Percentiles rank a stretch among this genome's conserved stretches.
These are phyloP conservation scores for Diaperis boleti DNA, from an alignment of 2,888 invertebrate species.

Conservation along the genomic window DNA sequence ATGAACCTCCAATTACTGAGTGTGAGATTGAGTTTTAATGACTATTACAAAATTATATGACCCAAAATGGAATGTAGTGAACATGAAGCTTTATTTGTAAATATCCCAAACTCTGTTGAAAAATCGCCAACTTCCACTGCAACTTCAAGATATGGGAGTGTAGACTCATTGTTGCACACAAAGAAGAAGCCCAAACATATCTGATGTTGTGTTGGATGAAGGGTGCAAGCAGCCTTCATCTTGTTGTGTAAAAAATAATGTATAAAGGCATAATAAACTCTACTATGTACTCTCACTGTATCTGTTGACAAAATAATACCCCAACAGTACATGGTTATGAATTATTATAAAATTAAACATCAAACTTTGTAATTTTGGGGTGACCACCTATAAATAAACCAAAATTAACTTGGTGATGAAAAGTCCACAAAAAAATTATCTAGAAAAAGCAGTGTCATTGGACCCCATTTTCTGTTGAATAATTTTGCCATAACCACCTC, in stretches of 20 bases:
- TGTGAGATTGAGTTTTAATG: slow-evolving; percentile 94
- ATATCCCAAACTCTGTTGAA: slow-evolving; percentile 22
- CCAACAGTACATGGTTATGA: too few species aligned
- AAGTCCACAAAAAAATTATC: slow-evolving; percentile 7
- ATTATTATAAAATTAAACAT: too few species aligned
- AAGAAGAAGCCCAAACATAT: slow-evolving; percentile 60
- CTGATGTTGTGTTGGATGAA: slow-evolving; percentile 66
- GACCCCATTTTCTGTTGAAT: slow-evolving; percentile 35
- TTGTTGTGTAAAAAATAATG: slow-evolving; percentile 10
- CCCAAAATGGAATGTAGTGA: slow-evolving; percentile 61
- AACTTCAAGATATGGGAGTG: slow-evolving; percentile 60
- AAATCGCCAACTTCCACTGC: slow-evolving; percentile 23
- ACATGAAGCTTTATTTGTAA: slow-evolving; percentile 26
- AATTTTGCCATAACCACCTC: slow-evolving; percentile 96
- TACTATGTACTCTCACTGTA: not conserved
- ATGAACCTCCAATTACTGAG: slow-evolving; percentile 90
- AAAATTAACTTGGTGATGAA: too few species aligned
- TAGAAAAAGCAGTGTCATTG: slow-evolving; percentile 24
- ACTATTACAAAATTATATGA: slow-evolving; percentile 89
- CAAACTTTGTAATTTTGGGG: too few species aligned
- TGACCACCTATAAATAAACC: not conserved
- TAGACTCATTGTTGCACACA: slow-evolving; percentile 57
- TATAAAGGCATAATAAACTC: slow-evolving; percentile 7
- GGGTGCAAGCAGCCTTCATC: slow-evolving; percentile 44
- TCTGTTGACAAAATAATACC: too few species aligned